These are phyloP conservation scores for Eilema sororculum DNA, from an alignment of 2,888 invertebrate species.

Conservation along the genomic window DNA sequence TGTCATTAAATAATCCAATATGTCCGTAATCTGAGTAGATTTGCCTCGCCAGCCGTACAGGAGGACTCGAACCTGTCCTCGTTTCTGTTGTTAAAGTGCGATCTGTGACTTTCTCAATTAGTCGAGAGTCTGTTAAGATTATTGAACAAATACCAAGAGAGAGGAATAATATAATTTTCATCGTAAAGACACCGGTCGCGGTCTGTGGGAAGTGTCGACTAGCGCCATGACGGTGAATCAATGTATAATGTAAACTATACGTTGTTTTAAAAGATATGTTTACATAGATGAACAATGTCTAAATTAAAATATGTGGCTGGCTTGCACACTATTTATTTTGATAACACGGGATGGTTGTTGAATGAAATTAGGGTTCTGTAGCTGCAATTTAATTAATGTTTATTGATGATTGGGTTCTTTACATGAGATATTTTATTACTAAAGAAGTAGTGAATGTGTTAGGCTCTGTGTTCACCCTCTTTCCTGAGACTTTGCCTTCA, in stretches of 20 bases:
- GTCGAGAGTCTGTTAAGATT: slow-evolving; percentile 52
- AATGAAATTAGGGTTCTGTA: slow-evolving; percentile 37
- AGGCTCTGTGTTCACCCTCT: not conserved
- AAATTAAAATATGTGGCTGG: slow-evolving; percentile 54
- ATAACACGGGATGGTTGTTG: slow-evolving; percentile 46
- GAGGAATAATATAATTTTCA: slow-evolving; percentile 57
- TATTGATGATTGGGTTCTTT: slow-evolving; percentile 3
- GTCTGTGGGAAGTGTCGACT: slow-evolving; percentile 57
- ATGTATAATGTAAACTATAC: slow-evolving; percentile 67
- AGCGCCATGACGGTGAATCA: slow-evolving; percentile 58
- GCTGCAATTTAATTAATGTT: not conserved
- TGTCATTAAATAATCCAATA: slow-evolving; percentile 54
- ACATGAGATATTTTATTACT: not conserved
- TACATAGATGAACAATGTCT: slow-evolving; percentile 62
- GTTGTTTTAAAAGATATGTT: slow-evolving; percentile 69
- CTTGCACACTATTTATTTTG: slow-evolving; percentile 50
- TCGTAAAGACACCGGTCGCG: slow-evolving; percentile 55
- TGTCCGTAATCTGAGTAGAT: slow-evolving; percentile 49
- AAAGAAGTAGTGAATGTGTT: not conserved
- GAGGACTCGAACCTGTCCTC: slow-evolving; percentile 48
- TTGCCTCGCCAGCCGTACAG: slow-evolving; percentile 53
- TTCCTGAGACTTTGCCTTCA: too few species aligned
- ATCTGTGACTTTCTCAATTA: slow-evolving; percentile 59
- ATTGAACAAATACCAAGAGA: slow-evolving; percentile 46
- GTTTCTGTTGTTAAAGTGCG: slow-evolving; percentile 51